Conservation (phyloP, 2,797 vertebrate species). For the Glyptemys insculpta region DNA sequence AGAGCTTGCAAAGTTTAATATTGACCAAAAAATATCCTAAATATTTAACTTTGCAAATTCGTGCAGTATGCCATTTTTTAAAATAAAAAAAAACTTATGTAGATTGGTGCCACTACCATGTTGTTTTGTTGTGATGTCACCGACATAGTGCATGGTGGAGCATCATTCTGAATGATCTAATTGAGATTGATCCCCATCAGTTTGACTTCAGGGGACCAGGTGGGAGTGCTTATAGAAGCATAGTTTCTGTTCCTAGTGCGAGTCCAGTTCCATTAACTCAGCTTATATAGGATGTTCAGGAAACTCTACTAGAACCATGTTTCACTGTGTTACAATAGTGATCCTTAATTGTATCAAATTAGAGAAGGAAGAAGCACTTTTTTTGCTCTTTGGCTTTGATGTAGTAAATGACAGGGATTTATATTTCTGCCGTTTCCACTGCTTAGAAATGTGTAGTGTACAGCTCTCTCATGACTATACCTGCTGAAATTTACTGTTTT, state of each 20-base stretch:
- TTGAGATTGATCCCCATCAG: background rate
- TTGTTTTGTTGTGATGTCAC: background rate
- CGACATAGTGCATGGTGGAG: too few species aligned
- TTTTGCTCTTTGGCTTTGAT: conserved; percentile 6
- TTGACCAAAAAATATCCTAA: background rate
- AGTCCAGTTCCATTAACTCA: background rate
- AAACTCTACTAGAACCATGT: background rate
- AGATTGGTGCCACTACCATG: background rate
- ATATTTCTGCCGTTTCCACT: background rate
- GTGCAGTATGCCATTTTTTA: background rate
- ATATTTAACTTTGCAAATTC: background rate
- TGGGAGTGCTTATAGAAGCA: background rate
- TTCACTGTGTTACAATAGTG: conserved; percentile 14
- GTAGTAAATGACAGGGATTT: conserved; percentile 42
- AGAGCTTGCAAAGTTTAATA: background rate
- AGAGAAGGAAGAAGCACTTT: conserved; percentile 9
- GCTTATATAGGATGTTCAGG: background rate
- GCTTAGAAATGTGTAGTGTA: background rate
- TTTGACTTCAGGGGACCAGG: background rate
- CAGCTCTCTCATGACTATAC: background rate
- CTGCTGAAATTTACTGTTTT: conserved; percentile 54
- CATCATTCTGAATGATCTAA: background rate
- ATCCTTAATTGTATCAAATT: background rate
- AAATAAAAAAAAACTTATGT: background rate
- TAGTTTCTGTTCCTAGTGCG: background rate